Evolutionary conservation across 2,888 invertebrate species (phyloP).

Genomic region (Troides helena): DNA sequence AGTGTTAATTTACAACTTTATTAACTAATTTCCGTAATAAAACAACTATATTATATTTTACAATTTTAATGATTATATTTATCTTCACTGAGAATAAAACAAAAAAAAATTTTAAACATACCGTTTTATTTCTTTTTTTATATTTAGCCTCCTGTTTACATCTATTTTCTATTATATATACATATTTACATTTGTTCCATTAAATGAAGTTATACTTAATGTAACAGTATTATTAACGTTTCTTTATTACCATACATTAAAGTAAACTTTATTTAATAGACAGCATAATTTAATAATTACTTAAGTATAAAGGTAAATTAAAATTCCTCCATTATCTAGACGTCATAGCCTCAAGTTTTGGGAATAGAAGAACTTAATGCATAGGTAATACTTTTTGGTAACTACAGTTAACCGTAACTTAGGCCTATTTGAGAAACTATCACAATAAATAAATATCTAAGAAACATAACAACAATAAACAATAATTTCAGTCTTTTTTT

Average conservation of each 20-base stretch:
- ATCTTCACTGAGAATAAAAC: constrained; percentile 43
- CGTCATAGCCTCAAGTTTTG: constrained; percentile 65
- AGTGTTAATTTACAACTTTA: neutral
- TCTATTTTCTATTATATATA: constrained; percentile 46
- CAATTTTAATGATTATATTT: too few species aligned
- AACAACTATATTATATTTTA: neutral
- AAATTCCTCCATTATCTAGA: constrained; percentile 46
- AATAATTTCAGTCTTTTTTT: constrained; percentile 68
- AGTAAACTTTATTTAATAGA: constrained; percentile 26
- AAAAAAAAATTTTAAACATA: constrained; percentile 43
- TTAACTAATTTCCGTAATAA: neutral
- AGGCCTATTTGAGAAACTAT: constrained; percentile 58
- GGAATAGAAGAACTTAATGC: constrained; percentile 55
- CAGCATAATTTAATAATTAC: constrained; percentile 29
- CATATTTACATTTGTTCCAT: constrained; percentile 63
- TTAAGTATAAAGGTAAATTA: constrained; percentile 39
- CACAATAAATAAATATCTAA: constrained; percentile 75
- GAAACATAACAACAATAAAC: constrained; percentile 70
- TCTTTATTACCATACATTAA: constrained; percentile 11
- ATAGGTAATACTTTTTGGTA: constrained; percentile 78
- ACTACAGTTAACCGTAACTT: constrained; percentile 70
- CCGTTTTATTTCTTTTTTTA: constrained; percentile 50
- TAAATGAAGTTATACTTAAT: constrained; percentile 24
- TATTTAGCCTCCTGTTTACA: constrained; percentile 64
- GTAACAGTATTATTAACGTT: neutral